phyloP scores from a whole-genome alignment of 2,888 invertebrate genomes.

The Willowsia nigromaculata region DNA sequence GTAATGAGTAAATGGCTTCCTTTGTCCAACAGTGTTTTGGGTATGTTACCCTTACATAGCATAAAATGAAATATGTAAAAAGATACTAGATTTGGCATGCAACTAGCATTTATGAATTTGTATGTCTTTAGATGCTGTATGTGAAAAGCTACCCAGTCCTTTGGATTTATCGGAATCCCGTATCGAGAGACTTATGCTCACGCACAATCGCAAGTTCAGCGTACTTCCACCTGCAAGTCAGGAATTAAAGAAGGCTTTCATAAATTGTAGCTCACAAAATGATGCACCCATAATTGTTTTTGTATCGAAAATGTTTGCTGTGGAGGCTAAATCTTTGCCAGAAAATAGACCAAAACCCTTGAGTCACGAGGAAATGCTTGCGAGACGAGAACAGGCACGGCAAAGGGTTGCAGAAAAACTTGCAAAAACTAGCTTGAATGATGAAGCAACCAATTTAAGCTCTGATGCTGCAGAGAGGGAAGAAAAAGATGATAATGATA shows the following conservation, averaged over 20 bases:
- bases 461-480: conserved; percentile 44
- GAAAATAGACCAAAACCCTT: conserved; percentile 90
- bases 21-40: conserved; percentile 88
- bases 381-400: conserved; percentile 86
- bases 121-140: conserved; percentile 85
- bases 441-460: conserved; percentile 27
- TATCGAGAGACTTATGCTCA: conserved; percentile 90
- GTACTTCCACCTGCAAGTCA: conserved; percentile 86
- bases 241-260: conserved; percentile 86
- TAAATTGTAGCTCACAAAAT: conserved; percentile 85
- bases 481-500: conserved; percentile 65
- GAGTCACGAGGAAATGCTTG: conserved; percentile 87
- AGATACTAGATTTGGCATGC: neutral
- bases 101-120: neutral
- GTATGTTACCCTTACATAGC: too few species aligned
- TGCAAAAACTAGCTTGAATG: conserved; percentile 69
- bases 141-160: conserved; percentile 90
- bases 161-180: conserved; percentile 87
- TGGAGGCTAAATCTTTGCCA: conserved; percentile 87
- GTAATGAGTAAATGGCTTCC: conserved; percentile 95
- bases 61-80: too few species aligned
- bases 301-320: conserved; percentile 95
- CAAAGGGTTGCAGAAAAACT: conserved; percentile 84
- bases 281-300: conserved; percentile 87
- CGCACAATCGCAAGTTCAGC: conserved; percentile 86